Base-by-base conservation (phyloP, 2,888 invertebrate species). In the Enchytraeus crypticus region DNA sequence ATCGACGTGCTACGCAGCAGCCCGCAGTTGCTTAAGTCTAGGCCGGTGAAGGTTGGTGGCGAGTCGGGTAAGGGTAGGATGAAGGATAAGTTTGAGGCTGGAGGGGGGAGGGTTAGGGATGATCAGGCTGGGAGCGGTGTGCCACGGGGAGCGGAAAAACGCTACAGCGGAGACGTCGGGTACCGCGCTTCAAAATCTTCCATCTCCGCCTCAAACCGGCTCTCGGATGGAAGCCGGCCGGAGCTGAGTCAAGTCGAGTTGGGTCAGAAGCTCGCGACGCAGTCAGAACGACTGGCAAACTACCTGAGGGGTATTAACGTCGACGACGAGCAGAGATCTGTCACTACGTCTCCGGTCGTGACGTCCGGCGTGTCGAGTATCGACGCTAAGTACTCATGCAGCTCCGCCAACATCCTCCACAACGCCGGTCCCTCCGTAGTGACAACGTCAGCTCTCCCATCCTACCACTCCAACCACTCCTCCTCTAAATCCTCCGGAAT, bases 11-110 rank as follows among this genome's bases (percentile, higher is more conserved):
- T 77, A 49, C 77, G 76, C 61, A 26, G 18, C 21, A 11, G 11
- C 51, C 78, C 77, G 61, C n/a, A n/a, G n/a, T n/a, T n/a, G n/a
- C n/a, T n/a, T n/a, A n/a, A n/a, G n/a, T n/a, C n/a, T n/a, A n/a
- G n/a, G n/a, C n/a, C n/a, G n/a, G n/a, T n/a, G n/a, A 75, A 78
- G 88, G 61, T 84, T 87, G 68, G 83, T 88, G 71, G 83, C 88
- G 70, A 69, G 5, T 71, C 73, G 45, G 47, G 58, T 5, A 51
- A 38, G 27, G 43, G 11, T 5, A 14, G 34, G 21, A 38, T 58
- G 57, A 64, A 47, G 64, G 58, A 57, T 53, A 57, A 51, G 55
- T 45, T 51, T 26, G 61, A 58, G 23, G 57, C 26, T 46, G 55
- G 47, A 53, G 57, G 21, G 60, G 33, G 27, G 47, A 5, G 23